Percentiles rank a stretch among this genome's conserved stretches.
Evolutionary conservation across 2,888 invertebrate genomes (phyloP).

Genomic region (Osmoderma eremita): DNA sequence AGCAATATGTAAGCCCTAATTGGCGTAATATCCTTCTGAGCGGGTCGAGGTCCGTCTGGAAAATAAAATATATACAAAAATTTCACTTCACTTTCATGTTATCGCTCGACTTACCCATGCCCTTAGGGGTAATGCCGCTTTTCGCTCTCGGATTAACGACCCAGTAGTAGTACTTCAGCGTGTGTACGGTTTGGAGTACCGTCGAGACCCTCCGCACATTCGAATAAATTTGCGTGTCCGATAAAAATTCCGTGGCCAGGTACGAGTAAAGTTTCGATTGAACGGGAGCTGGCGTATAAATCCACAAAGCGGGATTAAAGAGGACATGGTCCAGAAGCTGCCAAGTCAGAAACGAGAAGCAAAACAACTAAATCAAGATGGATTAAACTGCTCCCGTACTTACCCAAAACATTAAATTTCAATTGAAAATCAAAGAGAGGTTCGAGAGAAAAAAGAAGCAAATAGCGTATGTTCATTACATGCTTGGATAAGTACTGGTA

Average conservation of each 20-base stretch:
- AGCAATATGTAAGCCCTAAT: constrained; percentile 94
- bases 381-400: constrained; percentile 68
- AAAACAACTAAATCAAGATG: constrained; percentile 84
- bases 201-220: constrained; percentile 97
- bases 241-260: constrained; percentile 97
- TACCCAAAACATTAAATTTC: constrained; percentile 59
- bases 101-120: constrained; percentile 76
- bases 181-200: constrained; percentile 97
- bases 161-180: constrained; percentile 99
- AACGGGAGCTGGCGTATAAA: constrained; percentile 95
- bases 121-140: constrained; percentile 95
- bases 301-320: constrained; percentile 99
- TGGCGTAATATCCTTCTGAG: constrained; percentile 92
- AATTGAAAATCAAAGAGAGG: constrained; percentile 29
- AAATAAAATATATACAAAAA: constrained; percentile 44
- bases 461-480: constrained; percentile 48
- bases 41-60: constrained; percentile 92
- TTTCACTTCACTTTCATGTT: too few species aligned
- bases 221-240: constrained; percentile 96
- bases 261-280: constrained; percentile 96
- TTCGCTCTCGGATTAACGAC: constrained; percentile 94
- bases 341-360: constrained; percentile 90
- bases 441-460: constrained; percentile 39
- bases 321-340: constrained; percentile 99
- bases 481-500: constrained; percentile 64